Base-by-base conservation (phyloP, 1,140 invertebrate genomes). In the Neoseiulus cucumeris region DNA sequence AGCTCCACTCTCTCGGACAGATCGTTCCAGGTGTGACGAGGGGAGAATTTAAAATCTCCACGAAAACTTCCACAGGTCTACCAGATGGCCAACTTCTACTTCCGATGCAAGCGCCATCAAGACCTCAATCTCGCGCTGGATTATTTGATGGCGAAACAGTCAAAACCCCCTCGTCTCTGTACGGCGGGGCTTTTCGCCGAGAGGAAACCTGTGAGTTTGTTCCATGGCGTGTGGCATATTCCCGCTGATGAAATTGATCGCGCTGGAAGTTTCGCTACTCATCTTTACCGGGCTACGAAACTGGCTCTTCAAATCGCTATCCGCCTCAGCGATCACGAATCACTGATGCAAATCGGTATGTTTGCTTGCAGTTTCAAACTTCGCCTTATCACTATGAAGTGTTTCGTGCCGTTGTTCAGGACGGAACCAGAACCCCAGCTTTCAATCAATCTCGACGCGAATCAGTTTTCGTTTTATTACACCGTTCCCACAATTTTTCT, bases 171-270 rank as follows among this genome's bases (percentile, higher is more conserved):
- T 65, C 64, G 18, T 67, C 42, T 30, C 64, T 65, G 42, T 55
- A 80, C 88, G 68, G 80, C 81, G 69, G 90, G 90, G 17, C 76
- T 96, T 2, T 95, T 94, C 75, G 80, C 81, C 59, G 89, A 92
- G 65, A 80, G 87, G 65, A 93, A 86, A 76, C 79, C 78, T 41
- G 84, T 79, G 9, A 92, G 94, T 74, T 89, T 95, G 71, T 96
- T 94, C 72, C 90, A 91, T 84, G 89, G 89, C 65, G 84, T 93
- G 66, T 95, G 91, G 91, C 80, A 88, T 68, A 90, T 92, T 72
- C 89, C 89, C 4, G 81, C 84, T 22, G 82, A 82, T 66, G 92
- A 97, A 78, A 86, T 95, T 39, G 91, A 95, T 72, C 79, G 91
- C 45, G 84, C 88, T 1, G 91, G 91, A 14, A 88, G 87, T 72